Conservation (phyloP, 1,140 invertebrate genomes). For the Tetragnatha versicolor region DNA sequence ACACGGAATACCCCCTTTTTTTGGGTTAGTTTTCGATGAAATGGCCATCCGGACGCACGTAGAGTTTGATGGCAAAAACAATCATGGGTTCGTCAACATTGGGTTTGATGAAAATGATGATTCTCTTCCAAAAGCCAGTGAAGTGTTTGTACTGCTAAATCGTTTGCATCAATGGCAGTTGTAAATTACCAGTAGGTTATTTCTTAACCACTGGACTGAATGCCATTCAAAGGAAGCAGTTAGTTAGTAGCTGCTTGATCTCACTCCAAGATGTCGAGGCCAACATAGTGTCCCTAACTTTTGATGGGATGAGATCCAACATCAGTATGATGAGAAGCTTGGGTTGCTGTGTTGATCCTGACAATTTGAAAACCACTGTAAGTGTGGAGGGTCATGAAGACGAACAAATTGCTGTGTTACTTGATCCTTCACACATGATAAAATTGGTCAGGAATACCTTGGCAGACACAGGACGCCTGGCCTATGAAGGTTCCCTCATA, state of each 20-base stretch:
- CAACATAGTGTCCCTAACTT: not conserved
- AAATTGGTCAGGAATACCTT: constrained; percentile 59
- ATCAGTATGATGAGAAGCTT: not conserved
- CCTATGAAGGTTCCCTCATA: constrained; percentile 36
- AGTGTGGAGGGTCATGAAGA: not conserved
- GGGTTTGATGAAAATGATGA: constrained; percentile 55
- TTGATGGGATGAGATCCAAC: not conserved
- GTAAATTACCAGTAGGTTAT: constrained; percentile 62
- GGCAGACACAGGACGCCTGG: constrained; percentile 50
- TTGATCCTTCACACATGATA: constrained; percentile 58
- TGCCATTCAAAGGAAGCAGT: constrained; percentile 56
- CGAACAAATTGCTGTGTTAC: constrained; percentile 41
- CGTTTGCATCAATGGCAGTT: constrained; percentile 30
- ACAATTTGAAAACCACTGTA: not conserved
- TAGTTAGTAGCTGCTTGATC: constrained; percentile 53
- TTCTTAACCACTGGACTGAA: constrained; percentile 59
- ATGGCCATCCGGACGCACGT: constrained; percentile 44
- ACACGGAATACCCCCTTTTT: constrained; percentile 8
- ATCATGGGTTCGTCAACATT: constrained; percentile 42
- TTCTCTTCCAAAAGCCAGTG: constrained; percentile 58
- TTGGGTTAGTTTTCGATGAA: constrained; percentile 52
- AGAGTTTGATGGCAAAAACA: constrained; percentile 51
- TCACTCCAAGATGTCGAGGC: not conserved
- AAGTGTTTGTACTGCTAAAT: constrained; percentile 62
- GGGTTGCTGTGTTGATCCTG: not conserved